Base-by-base conservation (phyloP, 2,113 vertebrate genomes). In the Clupea harengus region DNA sequence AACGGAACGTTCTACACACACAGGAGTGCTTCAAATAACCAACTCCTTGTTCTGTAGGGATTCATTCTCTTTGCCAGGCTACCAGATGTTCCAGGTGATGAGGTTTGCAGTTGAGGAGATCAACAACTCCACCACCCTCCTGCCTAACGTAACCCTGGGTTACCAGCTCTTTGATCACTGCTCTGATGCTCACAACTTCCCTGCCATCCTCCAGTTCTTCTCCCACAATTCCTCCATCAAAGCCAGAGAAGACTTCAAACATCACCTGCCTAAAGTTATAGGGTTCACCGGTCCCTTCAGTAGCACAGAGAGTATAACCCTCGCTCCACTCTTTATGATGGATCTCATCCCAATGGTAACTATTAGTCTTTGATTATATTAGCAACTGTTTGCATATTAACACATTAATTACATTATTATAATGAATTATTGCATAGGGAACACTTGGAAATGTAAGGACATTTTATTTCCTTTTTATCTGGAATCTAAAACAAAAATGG, bases 151-250 rank as follows among this genome's bases (percentile, higher is more conserved):
- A 47, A 94, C 95, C 0, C 89, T 98, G 25, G 96, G 96, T 50
- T 98, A 96, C 0, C 91, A 96, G 9, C 94, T 97, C 81, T 95
- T 95, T 0, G 95, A 97, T 18, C 89, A 93, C 72, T 98, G 98
- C 89, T 95, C 95, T 0, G 89, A 93, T 20, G 32, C 86, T 0
- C 45, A 93, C 39, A 96, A 89, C 49, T 88, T 97, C 1, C 93
- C 93, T 0, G 94, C 93, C 5, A 83, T 89, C 0, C 90, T 97
- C 1, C 89, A 82, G 0, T 87, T 95, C n/a, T 93, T 97, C 0
- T 90, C 93, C 6, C 78, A 87, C 18, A 86, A 87, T 0, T 87
- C 84, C 28, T 90, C 88, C 0, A 84, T 95, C 46, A 28, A 72
- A 6, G 85, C 90, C 0, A 88, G 86, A 87, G 67, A 39, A 39